A percentile compares a stretch with the other conserved stretches of the same genome.
These are phyloP conservation scores for Premnoplex brunnescens DNA, from an alignment of 2,797 vertebrate species.

Conservation along the genomic window DNA sequence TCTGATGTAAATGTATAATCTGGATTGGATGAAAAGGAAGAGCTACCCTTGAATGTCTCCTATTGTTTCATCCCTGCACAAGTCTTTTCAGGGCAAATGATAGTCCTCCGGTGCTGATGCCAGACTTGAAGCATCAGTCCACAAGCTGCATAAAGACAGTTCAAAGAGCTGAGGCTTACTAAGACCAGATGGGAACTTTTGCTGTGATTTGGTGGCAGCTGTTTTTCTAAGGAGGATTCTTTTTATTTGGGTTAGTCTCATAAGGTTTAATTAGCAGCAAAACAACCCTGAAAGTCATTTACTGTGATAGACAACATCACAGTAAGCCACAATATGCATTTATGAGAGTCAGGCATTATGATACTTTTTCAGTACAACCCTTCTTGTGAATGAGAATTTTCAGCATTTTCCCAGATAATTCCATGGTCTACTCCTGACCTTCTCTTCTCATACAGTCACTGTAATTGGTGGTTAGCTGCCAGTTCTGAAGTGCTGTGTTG, in stretches of 20 bases:
- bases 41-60: not conserved
- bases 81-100: not conserved
- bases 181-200: not conserved
- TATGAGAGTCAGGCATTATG: not conserved
- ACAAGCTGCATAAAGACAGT: not conserved
- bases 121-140: not conserved
- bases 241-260: not conserved
- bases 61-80: not conserved
- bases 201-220: not conserved
- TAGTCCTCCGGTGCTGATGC: not conserved
- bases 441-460: not conserved
- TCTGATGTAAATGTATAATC: not conserved
- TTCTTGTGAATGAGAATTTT: not conserved
- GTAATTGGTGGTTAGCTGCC: not conserved
- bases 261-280: not conserved
- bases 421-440: not conserved
- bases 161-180: not conserved
- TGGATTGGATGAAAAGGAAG: not conserved
- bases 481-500: not conserved
- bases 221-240: not conserved
- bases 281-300: constrained; percentile 6
- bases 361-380: not conserved
- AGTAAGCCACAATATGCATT: not conserved
- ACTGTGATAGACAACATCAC: not conserved
- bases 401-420: not conserved